A percentile compares a stretch with the other conserved stretches of the same genome.
These are phyloP conservation scores for Mormyrus lacerda DNA, from an alignment of 2,113 vertebrate species.

Conservation along the genomic window DNA sequence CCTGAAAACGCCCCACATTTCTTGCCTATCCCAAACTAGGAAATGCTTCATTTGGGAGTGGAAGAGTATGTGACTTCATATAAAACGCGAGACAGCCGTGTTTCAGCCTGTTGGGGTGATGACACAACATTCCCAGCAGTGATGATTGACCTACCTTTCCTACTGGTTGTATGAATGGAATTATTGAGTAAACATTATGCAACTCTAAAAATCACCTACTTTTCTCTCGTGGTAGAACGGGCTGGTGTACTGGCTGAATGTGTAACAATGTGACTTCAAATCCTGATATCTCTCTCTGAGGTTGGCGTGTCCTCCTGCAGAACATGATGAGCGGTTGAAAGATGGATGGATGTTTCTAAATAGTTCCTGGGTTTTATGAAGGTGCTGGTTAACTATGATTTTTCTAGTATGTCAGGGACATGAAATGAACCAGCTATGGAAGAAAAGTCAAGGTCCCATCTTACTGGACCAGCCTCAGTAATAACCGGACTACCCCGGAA, in stretches of 20 bases:
- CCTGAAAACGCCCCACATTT: neutral
- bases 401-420: neutral
- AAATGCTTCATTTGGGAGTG: constrained; percentile 14
- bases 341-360: neutral
- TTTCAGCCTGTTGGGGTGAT: constrained; percentile 30
- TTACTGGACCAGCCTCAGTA: neutral
- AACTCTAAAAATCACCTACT: neutral
- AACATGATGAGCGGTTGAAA: neutral
- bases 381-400: neutral
- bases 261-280: neutral
- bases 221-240: neutral
- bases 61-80: neutral
- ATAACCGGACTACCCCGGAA: neutral
- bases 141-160: constrained; percentile 7
- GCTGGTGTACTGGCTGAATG: neutral
- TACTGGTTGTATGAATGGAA: neutral
- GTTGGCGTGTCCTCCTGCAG: neutral
- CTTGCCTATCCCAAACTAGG: neutral
- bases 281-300: neutral
- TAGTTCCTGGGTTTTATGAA: neutral
- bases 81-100: neutral
- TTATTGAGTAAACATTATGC: neutral
- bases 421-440: neutral
- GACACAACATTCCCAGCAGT: constrained; percentile 36
- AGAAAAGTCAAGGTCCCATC: neutral